Base-by-base conservation (phyloP, 2,113 vertebrate genomes). In the Cepphus grylle region DNA sequence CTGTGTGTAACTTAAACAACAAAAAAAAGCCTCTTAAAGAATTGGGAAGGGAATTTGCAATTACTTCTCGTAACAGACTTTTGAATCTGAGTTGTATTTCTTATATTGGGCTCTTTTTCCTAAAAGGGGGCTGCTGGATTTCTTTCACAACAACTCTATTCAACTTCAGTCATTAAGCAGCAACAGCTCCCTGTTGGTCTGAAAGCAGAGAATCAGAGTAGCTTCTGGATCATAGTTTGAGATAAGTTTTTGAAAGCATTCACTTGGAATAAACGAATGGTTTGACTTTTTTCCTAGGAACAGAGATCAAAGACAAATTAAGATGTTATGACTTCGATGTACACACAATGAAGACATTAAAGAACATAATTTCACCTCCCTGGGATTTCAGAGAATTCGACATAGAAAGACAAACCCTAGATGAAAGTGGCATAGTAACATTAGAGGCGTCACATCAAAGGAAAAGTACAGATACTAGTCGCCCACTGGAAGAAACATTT, bases 251-350 rank as follows among this genome's bases (percentile, higher is more conserved):
- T 79, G 52, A 2, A 29, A 73, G 34, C n/a, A 12, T 93, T 95
- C 6, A 40, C 38, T 80, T 93, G 50, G 38, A 85, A 66, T 81
- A 62, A 91, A 80, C 12, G 73, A 66, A 95, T 14, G 53, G 30
- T 86, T 91, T 97, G 29, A 95, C 53, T 97, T 84, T 93, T 96
- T 97, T 96, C 53, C 56, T 95, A 99, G 99, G 99, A 96, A 99
- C 99, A 34, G 99, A 99, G 93, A 99, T 99, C 94, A 99, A 99
- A 85, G 99, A 99, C 98, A 99, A 99, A 97, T 98, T 99, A 94
- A 98, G 98, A 93, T 98, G 98, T 94, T 98, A 98, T 1, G 98
- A 98, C 96, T 98, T 98, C 21, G 98, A 98, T 93, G 98, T 98
- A 58, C 98, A 99, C 93, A 99, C 98, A 76, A 98, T 99, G 98